Evolutionary conservation across 2,888 invertebrate species (phyloP).

Genomic region (Stenodema calcarata): DNA sequence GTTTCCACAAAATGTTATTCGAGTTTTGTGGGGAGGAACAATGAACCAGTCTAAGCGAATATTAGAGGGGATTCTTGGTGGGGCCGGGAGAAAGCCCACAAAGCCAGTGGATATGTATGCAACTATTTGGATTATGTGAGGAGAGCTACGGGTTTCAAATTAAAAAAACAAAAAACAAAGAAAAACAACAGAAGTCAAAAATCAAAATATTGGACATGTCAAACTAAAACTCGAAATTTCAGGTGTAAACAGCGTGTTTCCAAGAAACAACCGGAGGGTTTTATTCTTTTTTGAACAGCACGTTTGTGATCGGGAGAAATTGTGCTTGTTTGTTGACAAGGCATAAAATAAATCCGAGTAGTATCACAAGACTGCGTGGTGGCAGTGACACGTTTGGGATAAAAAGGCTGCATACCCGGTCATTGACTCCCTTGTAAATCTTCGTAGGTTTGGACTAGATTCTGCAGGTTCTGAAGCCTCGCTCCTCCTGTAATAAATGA

Average conservation of each 20-base stretch:
- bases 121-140: not conserved
- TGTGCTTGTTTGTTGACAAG: conserved; percentile 2
- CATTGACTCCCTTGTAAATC: conserved; percentile 24
- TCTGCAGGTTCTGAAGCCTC: conserved; percentile 38
- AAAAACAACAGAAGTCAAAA: no score
- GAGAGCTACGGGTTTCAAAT: not conserved
- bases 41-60: conserved; percentile 32
- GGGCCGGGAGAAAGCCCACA: not conserved
- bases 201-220: no score
- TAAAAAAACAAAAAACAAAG: no score
- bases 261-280: not conserved
- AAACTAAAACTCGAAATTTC: not conserved
- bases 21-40: conserved; percentile 26
- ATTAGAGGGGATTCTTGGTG: no score
- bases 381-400: conserved; percentile 8
- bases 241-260: not conserved
- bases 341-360: not conserved
- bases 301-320: not conserved
- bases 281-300: not conserved
- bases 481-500: conserved; percentile 10
- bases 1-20: not conserved
- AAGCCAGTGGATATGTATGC: conserved; percentile 24
- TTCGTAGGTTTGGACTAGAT: conserved; percentile 41
- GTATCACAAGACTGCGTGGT: conserved; percentile 18
- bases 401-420: conserved; percentile 38